Evolutionary conservation across 2,797 vertebrate genomes (phyloP).

Genomic region (Sciurus vulgaris): DNA sequence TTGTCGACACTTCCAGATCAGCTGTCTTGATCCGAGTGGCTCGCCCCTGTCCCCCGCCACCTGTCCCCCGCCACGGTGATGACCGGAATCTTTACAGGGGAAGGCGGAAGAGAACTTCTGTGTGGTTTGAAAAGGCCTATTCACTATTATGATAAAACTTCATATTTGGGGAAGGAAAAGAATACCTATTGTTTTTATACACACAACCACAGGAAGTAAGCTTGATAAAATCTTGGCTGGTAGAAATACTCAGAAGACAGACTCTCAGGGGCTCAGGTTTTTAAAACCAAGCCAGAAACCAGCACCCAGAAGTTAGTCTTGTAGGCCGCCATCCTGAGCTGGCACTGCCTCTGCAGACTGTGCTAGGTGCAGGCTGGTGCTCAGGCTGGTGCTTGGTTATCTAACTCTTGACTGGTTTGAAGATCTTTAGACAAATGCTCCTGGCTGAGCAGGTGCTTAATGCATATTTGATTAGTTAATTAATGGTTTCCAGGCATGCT

Average conservation of each 20-base stretch:
- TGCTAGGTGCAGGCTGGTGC: neutral
- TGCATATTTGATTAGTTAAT: neutral
- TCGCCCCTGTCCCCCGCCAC: neutral
- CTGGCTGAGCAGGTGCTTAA: neutral
- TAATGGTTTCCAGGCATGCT: neutral
- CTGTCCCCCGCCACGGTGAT: neutral
- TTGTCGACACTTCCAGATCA: neutral
- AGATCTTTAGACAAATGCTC: neutral
- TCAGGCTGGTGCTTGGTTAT: neutral
- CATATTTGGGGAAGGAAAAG: slow-evolving; percentile 41
- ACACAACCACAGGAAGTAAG: slow-evolving; percentile 59
- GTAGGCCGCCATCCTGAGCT: neutral
- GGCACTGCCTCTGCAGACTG: neutral
- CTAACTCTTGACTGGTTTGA: neutral
- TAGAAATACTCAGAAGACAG: slow-evolving; percentile 17
- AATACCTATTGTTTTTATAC: slow-evolving; percentile 71
- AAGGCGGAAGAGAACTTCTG: neutral
- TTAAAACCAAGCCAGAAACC: slow-evolving; percentile 24
- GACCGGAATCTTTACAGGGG: neutral
- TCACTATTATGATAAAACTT: slow-evolving; percentile 49
- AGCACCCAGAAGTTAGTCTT: neutral
- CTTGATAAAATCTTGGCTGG: neutral
- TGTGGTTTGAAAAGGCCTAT: neutral
- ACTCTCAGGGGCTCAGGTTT: neutral
- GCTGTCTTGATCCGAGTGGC: neutral